Evolutionary conservation across 1,140 invertebrate species (phyloP).

Genomic region (Protaetia brevitarsis): DNA sequence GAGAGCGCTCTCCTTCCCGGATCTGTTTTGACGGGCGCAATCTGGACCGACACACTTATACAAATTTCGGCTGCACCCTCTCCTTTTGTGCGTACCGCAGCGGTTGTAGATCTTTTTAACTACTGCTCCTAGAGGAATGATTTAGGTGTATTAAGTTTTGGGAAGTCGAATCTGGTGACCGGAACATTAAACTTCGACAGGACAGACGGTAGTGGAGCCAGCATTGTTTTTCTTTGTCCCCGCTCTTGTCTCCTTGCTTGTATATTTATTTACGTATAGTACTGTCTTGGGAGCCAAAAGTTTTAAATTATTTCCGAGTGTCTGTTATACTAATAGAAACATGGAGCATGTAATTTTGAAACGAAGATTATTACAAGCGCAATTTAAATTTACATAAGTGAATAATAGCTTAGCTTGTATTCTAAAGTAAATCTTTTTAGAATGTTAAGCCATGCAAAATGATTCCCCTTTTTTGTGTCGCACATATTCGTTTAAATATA

Average conservation of each 20-base stretch:
- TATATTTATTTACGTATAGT: conserved; percentile 2
- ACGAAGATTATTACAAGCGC: no score
- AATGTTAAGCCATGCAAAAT: no score
- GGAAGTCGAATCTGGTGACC: conserved; percentile 7
- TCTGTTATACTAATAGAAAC: no score
- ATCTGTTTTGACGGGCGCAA: conserved; percentile 3
- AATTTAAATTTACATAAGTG: no score
- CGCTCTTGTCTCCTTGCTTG: neutral
- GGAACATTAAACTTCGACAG: neutral
- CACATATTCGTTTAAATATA: no score
- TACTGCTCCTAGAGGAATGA: neutral
- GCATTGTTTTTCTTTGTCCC: conserved; percentile 6
- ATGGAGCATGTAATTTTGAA: no score
- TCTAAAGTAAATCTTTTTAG: no score
- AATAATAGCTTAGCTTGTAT: no score
- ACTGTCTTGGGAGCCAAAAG: neutral
- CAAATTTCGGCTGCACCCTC: neutral
- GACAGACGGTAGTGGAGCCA: neutral
- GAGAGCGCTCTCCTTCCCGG: neutral
- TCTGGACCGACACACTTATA: conserved; percentile 2
- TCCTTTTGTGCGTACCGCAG: neutral
- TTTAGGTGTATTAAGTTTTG: conserved; percentile 13
- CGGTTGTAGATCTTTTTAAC: conserved; percentile 11
- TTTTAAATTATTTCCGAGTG: conserved; percentile 1
- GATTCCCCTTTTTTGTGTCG: no score